Base-by-base conservation (phyloP, 1,140 invertebrate genomes). In the Drosophila grimshawi region DNA sequence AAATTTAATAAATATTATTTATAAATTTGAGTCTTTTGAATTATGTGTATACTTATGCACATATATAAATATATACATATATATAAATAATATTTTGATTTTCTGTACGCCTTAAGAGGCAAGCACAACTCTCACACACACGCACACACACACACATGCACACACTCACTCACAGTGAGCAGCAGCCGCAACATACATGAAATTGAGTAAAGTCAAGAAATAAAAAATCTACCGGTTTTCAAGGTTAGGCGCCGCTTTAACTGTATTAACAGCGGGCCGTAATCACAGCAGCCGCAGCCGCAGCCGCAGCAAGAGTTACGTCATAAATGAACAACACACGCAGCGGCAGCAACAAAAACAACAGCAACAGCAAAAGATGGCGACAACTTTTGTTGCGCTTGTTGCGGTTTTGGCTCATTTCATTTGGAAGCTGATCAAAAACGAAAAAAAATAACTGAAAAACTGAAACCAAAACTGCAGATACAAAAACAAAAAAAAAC, bases 161-260 rank as follows among this genome's bases (percentile, higher is more conserved):
- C 46, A 78, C 53, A 71, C 19, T 19, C 19, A 19, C 0, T 19
- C 19, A 19, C 19, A 19, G 19, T 19, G 19, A 19, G 45, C 30
- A 53, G 64, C 57, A 65, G 32, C 48, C 63, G 53, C 64, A 57
- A 51, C 75, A 82, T 80, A 83, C 63, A 81, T 81, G 55, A 89
- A 80, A 83, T 83, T 77, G 65, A 90, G 67, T 81, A 56, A 80
- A 85, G 64, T 65, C 66, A 74, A 85, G 48, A 71, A 41, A 72
- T 33, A 78, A 81, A 86, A 89, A 85, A 89, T 91, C 83, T 91
- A 91, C 88, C 88, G 88, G 88, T 91, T 91, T 91, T 91, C 88
- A 91, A 91, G 88, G 88, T 91, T 91, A 91, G 83, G 77, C 77
- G 27, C 70, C 75, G 82, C 79, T 90, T 91, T 90, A 90, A 90